Evolutionary conservation across 30 jellyfish, hydroid and myxozoan species (phyloP), one percentile per base, ranked within the genome.

Genomic region (Turritopsis rubra): DNA sequence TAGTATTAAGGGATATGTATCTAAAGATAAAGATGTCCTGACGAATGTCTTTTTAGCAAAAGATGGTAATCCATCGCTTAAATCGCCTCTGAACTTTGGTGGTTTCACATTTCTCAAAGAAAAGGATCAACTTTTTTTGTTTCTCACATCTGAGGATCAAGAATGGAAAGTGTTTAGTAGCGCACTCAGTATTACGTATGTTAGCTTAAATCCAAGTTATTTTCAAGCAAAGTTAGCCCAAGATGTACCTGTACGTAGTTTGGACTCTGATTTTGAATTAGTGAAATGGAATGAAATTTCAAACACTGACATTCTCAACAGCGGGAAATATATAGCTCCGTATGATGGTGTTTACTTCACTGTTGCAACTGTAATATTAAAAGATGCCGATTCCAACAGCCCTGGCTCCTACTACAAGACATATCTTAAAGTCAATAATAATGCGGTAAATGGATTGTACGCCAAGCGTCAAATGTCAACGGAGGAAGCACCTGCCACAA

Each of bases 341-440:
- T 85, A 74, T 21, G 88, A 91, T 53, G 99, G 99, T 52, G 93
- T 93, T 21, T 93, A 93, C 79, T 83, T 81, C 66, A 73, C 96
- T 18, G 27, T 82, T 16, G 96, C 94, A 9, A 93, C 81, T 21
- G 75, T 88, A 25, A 83, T 88, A 20, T 88, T 93, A 28, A 90
- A 76, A 7, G 81, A 86, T 66, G 97, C 97, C 16, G 96, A 86
- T 84, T 30, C 73, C 26, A 21, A 68, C 53, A 65, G 21, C 23
- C 52, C 82, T 26, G 75, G 72, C 21, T 79, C 90, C 13, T 73
- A 70, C 60, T 85, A 75, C 53, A 78, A 52, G 53, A 54, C 81
- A 23, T 81, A 87, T 7, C 31, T 93, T 19, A 29, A 54, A 16
- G 28, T 85, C 23, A 86, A 93, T 79, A 87, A 80, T 29, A 52